These are phyloP conservation scores for Grammomys surdaster DNA, from an alignment of 2,113 vertebrate genomes.

Conservation along the genomic window DNA sequence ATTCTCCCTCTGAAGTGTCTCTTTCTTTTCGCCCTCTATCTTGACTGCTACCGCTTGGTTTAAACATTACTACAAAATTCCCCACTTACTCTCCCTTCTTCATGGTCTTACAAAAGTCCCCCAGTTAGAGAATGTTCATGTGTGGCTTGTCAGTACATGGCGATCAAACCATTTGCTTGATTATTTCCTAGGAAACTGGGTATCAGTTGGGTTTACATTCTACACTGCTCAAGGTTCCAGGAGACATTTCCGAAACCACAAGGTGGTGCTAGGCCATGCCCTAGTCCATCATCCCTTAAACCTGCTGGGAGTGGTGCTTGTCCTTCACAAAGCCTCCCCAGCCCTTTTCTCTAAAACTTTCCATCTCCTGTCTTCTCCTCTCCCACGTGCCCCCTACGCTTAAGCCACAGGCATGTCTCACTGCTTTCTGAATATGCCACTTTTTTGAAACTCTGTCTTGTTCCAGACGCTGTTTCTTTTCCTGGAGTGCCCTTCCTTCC, in stretches of 20 bases:
- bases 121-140: background rate
- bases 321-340: conserved; percentile 1
- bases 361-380: conserved; percentile 62
- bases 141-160: background rate
- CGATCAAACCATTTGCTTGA: background rate
- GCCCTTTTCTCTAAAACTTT: background rate
- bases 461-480: conserved; percentile 82
- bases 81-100: background rate
- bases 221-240: background rate
- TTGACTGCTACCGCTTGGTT: background rate
- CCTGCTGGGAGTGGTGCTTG: background rate
- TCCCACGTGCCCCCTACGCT: conserved; percentile 66
- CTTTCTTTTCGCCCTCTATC: background rate
- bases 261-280: background rate
- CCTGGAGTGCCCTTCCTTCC: conserved; percentile 74
- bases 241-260: background rate
- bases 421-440: conserved; percentile 70
- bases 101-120: background rate
- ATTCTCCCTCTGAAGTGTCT: background rate
- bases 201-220: background rate
- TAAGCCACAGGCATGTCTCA: conserved; percentile 59
- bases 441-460: conserved; percentile 61
- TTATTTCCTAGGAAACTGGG: background rate
- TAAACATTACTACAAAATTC: background rate
- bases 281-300: background rate